Evolutionary conservation across 2,888 invertebrate species (phyloP).

Genomic region (Chrysotoxum bicinctum): DNA sequence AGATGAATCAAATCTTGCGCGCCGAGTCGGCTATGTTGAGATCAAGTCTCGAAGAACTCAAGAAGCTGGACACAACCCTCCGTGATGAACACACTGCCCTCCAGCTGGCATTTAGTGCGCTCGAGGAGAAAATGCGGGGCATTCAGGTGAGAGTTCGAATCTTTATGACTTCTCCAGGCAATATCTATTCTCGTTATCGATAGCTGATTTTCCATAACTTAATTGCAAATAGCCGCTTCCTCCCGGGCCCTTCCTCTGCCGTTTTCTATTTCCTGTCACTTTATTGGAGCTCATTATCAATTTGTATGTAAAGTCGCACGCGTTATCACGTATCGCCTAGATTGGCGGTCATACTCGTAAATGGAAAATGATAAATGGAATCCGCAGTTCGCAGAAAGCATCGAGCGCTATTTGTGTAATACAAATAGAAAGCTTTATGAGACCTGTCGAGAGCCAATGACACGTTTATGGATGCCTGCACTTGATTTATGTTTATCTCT

Average conservation of each 20-base stretch:
- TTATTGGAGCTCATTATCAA: conserved; percentile 51
- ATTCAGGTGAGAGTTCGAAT: conserved; percentile 84
- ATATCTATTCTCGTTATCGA: not conserved
- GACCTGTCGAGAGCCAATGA: conserved; percentile 44
- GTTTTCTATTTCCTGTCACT: conserved; percentile 3
- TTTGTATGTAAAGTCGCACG: conserved; percentile 35
- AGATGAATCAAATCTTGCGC: conserved; percentile 86
- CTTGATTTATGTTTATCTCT: conserved; percentile 12
- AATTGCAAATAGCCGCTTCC: conserved; percentile 12
- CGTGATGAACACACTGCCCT: conserved; percentile 97
- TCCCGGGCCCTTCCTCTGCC: not conserved
- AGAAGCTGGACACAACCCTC: conserved; percentile 92
- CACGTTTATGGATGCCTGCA: conserved; percentile 43
- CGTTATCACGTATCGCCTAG: conserved; percentile 60
- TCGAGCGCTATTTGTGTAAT: conserved; percentile 8
- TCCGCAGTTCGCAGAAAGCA: conserved; percentile 15
- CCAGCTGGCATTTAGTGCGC: conserved; percentile 93
- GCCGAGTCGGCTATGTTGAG: conserved; percentile 89
- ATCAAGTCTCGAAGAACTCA: conserved; percentile 88
- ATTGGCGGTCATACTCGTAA: conserved; percentile 65
- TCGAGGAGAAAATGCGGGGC: conserved; percentile 94
- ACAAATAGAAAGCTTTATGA: conserved; percentile 52
- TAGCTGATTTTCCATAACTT: not conserved
- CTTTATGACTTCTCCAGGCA: not conserved
- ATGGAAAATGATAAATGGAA: conserved; percentile 49